Base-by-base conservation (phyloP, 1,140 invertebrate genomes). In the Brachionus manjavacas region DNA sequence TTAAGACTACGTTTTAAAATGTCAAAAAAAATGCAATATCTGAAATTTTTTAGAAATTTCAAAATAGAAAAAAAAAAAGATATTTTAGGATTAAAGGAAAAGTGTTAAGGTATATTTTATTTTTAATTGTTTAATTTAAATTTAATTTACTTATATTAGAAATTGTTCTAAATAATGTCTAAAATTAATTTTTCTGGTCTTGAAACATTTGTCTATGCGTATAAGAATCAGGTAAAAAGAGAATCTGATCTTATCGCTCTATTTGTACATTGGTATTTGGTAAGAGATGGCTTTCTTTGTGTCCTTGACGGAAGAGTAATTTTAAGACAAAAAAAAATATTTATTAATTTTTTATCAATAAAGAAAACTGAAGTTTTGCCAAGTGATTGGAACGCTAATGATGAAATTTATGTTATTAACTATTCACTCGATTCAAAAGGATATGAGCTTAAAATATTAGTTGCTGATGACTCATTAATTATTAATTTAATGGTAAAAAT, bases 331-430 rank as follows among this genome's bases (percentile, higher is more conserved):
- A 68, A 68, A 68, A 74, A 74, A 74, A 16, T 20, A 43, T 70
- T 35, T 28, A 28, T n/a, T n/a, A 35, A 35, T 35, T 35, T 35
- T 35, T 35, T 35, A 35, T 31, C 3, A 35, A 31, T 23, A 12
- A 49, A 76, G 72, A 76, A 76, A 76, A 76, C 72, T 25, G 72
- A 76, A 76, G 49, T 76, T 49, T 49, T 76, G 46, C 72, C 72
- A 8, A 46, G 41, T 25, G 46, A 76, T 49, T 76, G 72, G 72
- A 76, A 76, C 25, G 11, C 16, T 6, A 76, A 49, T 35, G 72
- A 76, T n/a, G 41, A 76, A 49, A 9, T 76, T n/a, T 76, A 76
- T 25, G 72, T 76, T 23, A 9, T 76, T 25, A 25, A 76, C 25
- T 76, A 76, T 76, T 76, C 72, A 28, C 72, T 25, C 14, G 72